Evolutionary conservation across 2,113 vertebrate species (phyloP), one percentile per base, ranked within the genome.

Genomic region (Lontra canadensis): DNA sequence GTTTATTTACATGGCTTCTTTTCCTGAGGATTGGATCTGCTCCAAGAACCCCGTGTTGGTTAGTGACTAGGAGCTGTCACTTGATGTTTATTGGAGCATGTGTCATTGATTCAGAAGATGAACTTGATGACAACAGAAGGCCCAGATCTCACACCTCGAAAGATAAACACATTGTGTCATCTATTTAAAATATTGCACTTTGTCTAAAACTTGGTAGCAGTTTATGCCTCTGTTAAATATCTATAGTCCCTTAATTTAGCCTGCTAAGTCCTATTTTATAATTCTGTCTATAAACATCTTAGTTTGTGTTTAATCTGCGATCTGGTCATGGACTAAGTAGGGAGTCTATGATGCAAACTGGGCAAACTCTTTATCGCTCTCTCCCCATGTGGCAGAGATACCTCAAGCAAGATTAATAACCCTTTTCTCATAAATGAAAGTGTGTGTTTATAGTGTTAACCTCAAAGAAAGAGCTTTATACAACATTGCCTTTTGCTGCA

Each of bases 1-100:
- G 88, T 84, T 97, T 97, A 89, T 97, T 95, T 95, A 95, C 95
- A 89, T 55, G 74, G 95, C 81, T 95, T 95, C 88, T 92, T 49
- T 95, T 89, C 73, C 90, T 44, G 39, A 65, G 81, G 52, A n/a
- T 26, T 97, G 97, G 96, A 87, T 63, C n/a, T 39, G 55, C 69
- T 97, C 97, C 97, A 97, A 84, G 87, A 97, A 76, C 57, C 63
- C 96, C 67, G 61, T 65, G 86, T 88, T 83, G 93, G 42, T 63
- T 91, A 93, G 61, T 78, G 91, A 87, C 86, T 92, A 83, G 87
- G 61, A 84, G 79, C 93, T 98, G 97, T 95, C 96, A 96, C 80
- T 95, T 83, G 93, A 73, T 96, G 95, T 97, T 97, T 97, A 87
- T 25, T 95, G 79, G 96, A 97, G 93, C 96, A 73, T 95, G 92